Evolutionary conservation across 2,888 invertebrate species (phyloP).

Genomic region (Ophion slaviceki): DNA sequence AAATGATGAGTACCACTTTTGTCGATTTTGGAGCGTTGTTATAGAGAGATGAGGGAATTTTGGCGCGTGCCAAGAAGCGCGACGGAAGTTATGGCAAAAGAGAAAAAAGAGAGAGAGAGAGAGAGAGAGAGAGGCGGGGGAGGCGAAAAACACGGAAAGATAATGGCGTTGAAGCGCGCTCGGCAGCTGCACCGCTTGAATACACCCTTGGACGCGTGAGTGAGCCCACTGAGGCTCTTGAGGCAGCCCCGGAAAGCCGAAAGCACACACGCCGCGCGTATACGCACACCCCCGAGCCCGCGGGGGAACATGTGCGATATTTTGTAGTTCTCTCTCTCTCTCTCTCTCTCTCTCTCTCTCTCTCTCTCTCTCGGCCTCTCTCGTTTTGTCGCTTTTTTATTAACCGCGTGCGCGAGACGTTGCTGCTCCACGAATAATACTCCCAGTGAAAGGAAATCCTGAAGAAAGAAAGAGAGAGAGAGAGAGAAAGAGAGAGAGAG

Average conservation of each 20-base stretch:
- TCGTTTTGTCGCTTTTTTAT: slow-evolving; percentile 37
- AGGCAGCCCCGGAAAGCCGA: slow-evolving; percentile 63
- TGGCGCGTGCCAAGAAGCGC: slow-evolving; percentile 59
- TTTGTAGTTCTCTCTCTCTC: slow-evolving; percentile 39
- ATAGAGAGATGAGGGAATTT: slow-evolving; percentile 31
- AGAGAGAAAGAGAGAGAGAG: not conserved
- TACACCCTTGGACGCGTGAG: slow-evolving; percentile 74
- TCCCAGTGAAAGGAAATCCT: slow-evolving; percentile 6
- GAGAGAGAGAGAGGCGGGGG: slow-evolving; percentile 24
- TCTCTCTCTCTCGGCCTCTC: not conserved
- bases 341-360: not conserved
- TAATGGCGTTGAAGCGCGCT: slow-evolving; percentile 79
- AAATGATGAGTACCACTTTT: not conserved
- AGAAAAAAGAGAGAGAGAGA: slow-evolving; percentile 17
- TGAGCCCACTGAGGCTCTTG: slow-evolving; percentile 48
- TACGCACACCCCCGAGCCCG: slow-evolving; percentile 20
- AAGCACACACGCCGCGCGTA: slow-evolving; percentile 56
- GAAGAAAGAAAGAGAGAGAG: not conserved
- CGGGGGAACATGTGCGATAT: slow-evolving; percentile 69
- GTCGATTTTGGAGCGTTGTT: not conserved
- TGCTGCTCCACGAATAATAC: slow-evolving; percentile 18
- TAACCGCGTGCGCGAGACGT: slow-evolving; percentile 27
- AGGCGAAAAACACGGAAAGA: slow-evolving; percentile 70
- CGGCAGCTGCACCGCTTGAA: slow-evolving; percentile 78
- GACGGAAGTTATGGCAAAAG: slow-evolving; percentile 55